Evolutionary conservation across 2,113 vertebrate species (phyloP).

Genomic region (Coreoperca whiteheadi): DNA sequence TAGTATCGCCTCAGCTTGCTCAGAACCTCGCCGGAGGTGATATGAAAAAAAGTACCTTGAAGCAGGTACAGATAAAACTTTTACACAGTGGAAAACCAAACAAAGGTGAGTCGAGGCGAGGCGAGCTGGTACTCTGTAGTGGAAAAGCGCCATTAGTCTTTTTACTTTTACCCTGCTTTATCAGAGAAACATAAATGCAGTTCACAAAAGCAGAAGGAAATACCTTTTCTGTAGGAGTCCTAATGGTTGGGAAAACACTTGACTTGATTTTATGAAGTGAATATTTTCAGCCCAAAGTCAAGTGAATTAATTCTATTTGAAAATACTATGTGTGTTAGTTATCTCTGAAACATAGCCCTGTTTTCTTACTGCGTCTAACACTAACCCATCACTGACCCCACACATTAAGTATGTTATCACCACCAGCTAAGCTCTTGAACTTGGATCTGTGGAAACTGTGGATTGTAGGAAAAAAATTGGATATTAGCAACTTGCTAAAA

Average conservation of each 20-base stretch:
- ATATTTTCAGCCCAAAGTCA: no score
- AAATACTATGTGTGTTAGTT: not conserved
- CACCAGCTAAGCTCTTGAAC: not conserved
- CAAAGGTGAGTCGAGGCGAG: no score
- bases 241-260: conserved; percentile 13
- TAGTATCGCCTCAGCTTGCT: no score
- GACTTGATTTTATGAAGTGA: not conserved
- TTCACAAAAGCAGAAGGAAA: conserved; percentile 43
- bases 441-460: not conserved
- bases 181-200: conserved; percentile 52
- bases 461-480: not conserved
- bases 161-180: conserved; percentile 47
- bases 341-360: not conserved
- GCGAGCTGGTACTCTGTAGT: no score
- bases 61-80: no score
- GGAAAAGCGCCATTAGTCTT: no score
- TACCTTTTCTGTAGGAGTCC: conserved; percentile 22
- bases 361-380: not conserved
- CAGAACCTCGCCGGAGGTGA: no score
- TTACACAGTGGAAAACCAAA: no score
- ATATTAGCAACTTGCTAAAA: not conserved
- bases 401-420: not conserved
- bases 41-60: no score
- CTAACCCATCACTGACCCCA: not conserved
- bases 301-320: conserved; percentile 11